Evolutionary conservation across 2,113 vertebrate genomes (phyloP).

Genomic region (Urocynchramus pylzowi): DNA sequence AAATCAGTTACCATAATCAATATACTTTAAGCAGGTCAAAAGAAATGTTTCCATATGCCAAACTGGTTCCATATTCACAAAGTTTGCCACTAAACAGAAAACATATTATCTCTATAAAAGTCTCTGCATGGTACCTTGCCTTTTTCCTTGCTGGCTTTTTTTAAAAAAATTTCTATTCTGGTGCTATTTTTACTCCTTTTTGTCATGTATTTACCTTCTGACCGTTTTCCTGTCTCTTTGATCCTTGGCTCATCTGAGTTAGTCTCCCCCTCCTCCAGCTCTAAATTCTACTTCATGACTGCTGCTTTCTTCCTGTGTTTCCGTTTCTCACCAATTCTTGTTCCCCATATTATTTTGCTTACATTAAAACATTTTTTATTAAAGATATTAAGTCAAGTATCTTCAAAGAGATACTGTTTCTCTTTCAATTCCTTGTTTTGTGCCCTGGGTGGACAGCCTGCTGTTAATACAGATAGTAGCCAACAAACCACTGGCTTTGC

Average conservation of each 20-base stretch:
- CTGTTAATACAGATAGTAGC: background rate
- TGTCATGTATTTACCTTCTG: background rate
- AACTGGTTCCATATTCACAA: slow-evolving; percentile 69
- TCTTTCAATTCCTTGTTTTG: slow-evolving; percentile 14
- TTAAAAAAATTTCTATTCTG: background rate
- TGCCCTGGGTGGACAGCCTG: background rate
- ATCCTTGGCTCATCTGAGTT: background rate
- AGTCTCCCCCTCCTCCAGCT: background rate
- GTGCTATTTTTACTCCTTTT: slow-evolving; percentile 5
- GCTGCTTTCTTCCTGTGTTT: background rate
- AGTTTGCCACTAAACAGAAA: slow-evolving; percentile 64
- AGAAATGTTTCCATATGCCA: slow-evolving; percentile 73
- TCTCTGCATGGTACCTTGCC: background rate
- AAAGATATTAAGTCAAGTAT: slow-evolving; percentile 33
- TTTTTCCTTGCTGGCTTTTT: background rate
- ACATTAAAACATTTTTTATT: background rate
- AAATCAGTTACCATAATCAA: slow-evolving; percentile 73
- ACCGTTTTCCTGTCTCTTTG: slow-evolving; percentile 3
- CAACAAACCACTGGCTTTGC: background rate
- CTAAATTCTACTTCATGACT: slow-evolving; percentile 12
- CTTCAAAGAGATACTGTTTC: background rate
- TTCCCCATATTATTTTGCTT: background rate
- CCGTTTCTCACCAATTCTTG: background rate
- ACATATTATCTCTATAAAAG: slow-evolving; percentile 51
- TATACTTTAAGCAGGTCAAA: slow-evolving; percentile 65